These are phyloP conservation scores for Turnix velox DNA, from an alignment of 2,113 vertebrate species.

Conservation along the genomic window DNA sequence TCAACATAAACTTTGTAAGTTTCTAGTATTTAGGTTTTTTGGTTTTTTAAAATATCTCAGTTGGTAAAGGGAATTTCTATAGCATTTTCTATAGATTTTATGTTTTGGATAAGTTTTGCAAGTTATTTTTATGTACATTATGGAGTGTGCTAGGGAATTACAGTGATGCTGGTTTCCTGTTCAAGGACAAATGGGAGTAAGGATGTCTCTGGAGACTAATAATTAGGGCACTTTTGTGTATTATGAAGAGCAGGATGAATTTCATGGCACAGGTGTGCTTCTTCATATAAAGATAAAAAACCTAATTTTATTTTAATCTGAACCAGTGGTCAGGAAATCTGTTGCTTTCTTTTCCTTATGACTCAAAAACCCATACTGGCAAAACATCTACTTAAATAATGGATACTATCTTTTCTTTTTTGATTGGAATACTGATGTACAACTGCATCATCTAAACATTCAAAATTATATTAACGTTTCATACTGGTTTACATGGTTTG, in stretches of 20 bases:
- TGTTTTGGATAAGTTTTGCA: background rate
- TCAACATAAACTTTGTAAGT: background rate
- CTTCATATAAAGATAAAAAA: background rate
- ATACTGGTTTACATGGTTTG: conserved; percentile 58
- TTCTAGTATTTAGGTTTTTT: background rate
- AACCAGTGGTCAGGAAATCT: background rate
- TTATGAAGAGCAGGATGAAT: background rate
- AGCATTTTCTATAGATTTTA: background rate
- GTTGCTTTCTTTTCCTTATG: background rate
- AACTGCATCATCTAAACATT: background rate
- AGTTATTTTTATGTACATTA: background rate
- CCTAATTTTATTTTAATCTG: background rate
- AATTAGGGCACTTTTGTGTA: background rate
- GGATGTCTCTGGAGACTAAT: background rate
- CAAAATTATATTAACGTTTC: conserved; percentile 62
- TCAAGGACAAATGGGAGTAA: background rate
- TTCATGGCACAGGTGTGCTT: background rate
- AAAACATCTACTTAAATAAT: no score
- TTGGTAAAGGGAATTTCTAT: background rate
- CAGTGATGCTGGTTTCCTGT: background rate
- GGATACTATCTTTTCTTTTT: background rate
- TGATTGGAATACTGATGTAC: background rate
- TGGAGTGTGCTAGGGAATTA: background rate
- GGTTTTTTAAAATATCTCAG: background rate
- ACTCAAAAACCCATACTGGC: no score